Evolutionary conservation across 2,797 vertebrate species (phyloP), one percentile per base, ranked within the genome.

Genomic region (Onychomys torridus): DNA sequence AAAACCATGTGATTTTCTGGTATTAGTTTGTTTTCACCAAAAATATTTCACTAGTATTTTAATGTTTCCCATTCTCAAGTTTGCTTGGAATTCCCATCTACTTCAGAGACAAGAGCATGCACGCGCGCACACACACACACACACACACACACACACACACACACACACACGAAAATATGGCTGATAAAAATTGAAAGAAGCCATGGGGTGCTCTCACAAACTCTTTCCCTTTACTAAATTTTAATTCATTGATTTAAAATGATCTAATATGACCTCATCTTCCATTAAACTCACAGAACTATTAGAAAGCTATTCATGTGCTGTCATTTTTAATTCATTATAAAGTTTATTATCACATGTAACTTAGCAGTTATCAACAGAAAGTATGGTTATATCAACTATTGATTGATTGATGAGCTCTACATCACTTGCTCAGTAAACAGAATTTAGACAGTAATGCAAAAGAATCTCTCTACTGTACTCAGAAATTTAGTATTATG

Each of bases 201-300:
- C 37, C 93, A 21, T 32, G 27, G 21, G 37, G 78, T 77, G 40
- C 46, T 17, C 79, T 95, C 73, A 55, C 34, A 67, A 95, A 27
- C 2, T 2, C 89, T 76, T 91, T 49, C 14, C 19, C 6, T 40
- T 71, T 19, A 90, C 0, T 95, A 55, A 65, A 63, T n/a, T 89
- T 91, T 49, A 69, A 46, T 91, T 71, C 29, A 86, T 71, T 87
- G 63, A 63, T 83, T 96, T 81, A 89, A 95, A 86, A 84, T 89
- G 63, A 82, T 85, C 46, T 77, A 29, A 37, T 93, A 52, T 82
- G 88, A 92, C 71, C n/a, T 92, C 65, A 46, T 75, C 23, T 57
- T 82, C 49, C 25, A 90, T 82, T 93, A 90, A 90, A 89, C 12
- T 75, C 46, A 78, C 6, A 95, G 10, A 90, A 83, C 23, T 94